These are phyloP conservation scores for Alces alces DNA, from an alignment of 2,113 vertebrate species.

Conservation along the genomic window DNA sequence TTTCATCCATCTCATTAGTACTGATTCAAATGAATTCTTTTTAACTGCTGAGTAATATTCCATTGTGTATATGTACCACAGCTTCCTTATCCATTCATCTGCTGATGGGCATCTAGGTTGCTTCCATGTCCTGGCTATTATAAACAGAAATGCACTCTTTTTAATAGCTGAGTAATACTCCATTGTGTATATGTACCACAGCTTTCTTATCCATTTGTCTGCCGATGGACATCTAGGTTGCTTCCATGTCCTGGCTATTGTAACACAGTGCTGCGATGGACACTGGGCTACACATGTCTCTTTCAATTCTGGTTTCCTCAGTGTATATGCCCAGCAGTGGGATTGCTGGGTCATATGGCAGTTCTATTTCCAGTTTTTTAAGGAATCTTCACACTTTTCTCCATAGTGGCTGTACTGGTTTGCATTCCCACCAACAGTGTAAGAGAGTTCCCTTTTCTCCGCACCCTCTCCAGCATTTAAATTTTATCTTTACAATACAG, in stretches of 20 bases:
- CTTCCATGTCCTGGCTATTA: too few species aligned
- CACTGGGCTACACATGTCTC: not conserved
- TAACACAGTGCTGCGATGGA: not conserved
- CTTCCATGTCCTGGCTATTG: not conserved
- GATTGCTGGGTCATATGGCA: not conserved
- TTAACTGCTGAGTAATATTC: too few species aligned
- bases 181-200: not conserved
- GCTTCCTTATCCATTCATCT: too few species aligned
- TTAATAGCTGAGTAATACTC: not conserved
- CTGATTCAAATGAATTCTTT: too few species aligned
- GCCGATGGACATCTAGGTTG: not conserved
- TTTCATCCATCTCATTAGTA: too few species aligned
- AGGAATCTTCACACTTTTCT: not conserved
- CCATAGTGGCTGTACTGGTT: too few species aligned
- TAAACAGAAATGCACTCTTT: too few species aligned
- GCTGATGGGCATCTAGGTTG: too few species aligned
- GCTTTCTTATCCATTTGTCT: not conserved
- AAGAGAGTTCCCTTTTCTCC: not conserved
- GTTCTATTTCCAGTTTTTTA: not conserved
- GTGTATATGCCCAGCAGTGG: not conserved
- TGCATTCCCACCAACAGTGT: not conserved
- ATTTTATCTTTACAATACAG: not conserved
- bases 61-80: too few species aligned
- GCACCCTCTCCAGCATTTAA: not conserved
- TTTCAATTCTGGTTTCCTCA: not conserved